These are phyloP conservation scores for Scelioninae gen. 1 DNA, from an alignment of 2,888 invertebrate genomes.

Conservation along the genomic window DNA sequence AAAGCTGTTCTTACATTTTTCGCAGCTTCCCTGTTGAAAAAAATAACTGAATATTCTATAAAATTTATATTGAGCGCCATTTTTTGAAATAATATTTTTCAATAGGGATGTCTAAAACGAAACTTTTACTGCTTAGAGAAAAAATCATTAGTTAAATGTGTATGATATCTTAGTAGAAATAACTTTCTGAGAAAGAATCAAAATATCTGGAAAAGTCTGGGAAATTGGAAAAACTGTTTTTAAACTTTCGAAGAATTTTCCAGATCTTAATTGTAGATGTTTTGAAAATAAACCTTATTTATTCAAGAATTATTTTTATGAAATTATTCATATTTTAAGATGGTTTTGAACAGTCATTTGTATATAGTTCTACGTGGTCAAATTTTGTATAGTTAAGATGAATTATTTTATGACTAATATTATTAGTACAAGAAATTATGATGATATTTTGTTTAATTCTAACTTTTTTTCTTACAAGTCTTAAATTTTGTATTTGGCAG, in stretches of 20 bases:
- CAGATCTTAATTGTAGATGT: no score
- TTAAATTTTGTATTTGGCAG: conserved; percentile 65
- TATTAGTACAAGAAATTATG: conserved; percentile 2
- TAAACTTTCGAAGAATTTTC: no score
- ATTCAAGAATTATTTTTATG: no score
- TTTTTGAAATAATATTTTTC: conserved; percentile 29
- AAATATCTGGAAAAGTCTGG: no score
- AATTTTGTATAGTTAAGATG: conserved; percentile 18
- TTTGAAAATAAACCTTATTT: no score
- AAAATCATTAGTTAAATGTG: conserved; percentile 22
- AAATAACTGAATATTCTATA: not conserved
- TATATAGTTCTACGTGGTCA: conserved; percentile 30
- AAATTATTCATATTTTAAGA: not conserved
- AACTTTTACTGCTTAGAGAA: conserved; percentile 1
- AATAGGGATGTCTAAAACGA: conserved; percentile 20
- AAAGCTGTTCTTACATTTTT: conserved; percentile 28
- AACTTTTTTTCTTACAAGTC: conserved; percentile 1
- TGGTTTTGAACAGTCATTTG: conserved; percentile 34
- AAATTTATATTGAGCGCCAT: not conserved
- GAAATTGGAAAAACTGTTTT: no score
- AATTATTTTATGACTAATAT: conserved; percentile 12
- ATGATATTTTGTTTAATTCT: not conserved
- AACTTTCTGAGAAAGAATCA: no score
- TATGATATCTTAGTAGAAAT: not conserved
- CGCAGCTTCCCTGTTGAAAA: conserved; percentile 37